These are phyloP conservation scores for Zaprionus lineosus DNA, from an alignment of 2,888 invertebrate species.

Conservation along the genomic window DNA sequence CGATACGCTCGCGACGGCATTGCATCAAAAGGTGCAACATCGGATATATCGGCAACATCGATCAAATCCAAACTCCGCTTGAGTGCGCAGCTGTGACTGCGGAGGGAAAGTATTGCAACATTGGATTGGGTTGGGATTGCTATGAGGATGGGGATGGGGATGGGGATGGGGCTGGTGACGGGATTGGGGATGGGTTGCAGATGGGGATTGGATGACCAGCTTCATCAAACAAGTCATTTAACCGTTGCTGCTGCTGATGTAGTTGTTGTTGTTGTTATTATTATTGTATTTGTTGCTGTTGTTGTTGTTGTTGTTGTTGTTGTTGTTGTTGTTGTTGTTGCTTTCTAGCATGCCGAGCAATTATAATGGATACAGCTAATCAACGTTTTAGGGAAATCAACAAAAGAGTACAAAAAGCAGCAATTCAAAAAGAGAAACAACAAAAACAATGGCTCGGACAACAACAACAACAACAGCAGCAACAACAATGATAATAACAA, in stretches of 20 bases:
- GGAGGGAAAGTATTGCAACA: slow-evolving; percentile 53
- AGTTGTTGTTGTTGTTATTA: slow-evolving; percentile 25
- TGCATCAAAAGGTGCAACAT: slow-evolving; percentile 47
- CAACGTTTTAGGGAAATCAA: slow-evolving; percentile 77
- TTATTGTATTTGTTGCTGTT: too few relatives aligned
- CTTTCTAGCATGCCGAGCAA: slow-evolving; percentile 67
- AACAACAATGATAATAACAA: slow-evolving; percentile 22
- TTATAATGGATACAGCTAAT: slow-evolving; percentile 76
- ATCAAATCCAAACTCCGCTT: slow-evolving; percentile 39
- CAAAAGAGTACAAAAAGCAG: slow-evolving; percentile 39
- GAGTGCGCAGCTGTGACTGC: slow-evolving; percentile 41
- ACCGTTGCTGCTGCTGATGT: slow-evolving; percentile 47
- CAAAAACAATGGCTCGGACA: too few relatives aligned
- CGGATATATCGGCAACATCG: slow-evolving; percentile 39
- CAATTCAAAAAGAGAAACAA: too few relatives aligned
- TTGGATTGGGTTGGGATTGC: neutral
- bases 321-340: slow-evolving; percentile 24
- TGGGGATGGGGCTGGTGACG: neutral
- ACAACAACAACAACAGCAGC: too few relatives aligned
- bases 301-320: too few relatives aligned
- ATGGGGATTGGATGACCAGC: neutral
- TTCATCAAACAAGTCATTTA: slow-evolving; percentile 54
- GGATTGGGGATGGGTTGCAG: neutral
- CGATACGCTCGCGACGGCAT: slow-evolving; percentile 31
- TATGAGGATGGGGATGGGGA: neutral